phyloP scores from a whole-genome alignment of 1,140 invertebrate genomes.

The Bombus waltoni region DNA sequence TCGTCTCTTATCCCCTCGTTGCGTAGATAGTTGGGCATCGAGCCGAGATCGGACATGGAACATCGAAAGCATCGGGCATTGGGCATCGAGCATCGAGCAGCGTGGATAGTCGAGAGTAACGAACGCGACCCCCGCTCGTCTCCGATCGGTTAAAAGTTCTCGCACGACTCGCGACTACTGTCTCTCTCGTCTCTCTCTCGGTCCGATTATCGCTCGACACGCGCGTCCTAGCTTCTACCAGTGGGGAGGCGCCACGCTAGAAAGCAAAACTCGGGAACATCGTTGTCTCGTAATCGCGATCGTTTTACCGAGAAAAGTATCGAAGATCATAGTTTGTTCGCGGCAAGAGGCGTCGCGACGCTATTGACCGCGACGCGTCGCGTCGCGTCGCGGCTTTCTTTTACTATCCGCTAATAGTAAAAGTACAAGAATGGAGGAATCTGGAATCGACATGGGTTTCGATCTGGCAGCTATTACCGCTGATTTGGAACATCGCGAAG shows the following conservation, averaged over 20 bases:
- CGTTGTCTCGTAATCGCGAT: slow-evolving; percentile 12
- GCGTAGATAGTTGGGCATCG: not conserved
- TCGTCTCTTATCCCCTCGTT: not conserved
- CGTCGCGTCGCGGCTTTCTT: not conserved
- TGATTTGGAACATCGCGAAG: slow-evolving; percentile 81
- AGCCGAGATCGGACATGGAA: not conserved
- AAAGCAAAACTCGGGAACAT: slow-evolving; percentile 37
- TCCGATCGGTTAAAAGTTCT: slow-evolving; percentile 21
- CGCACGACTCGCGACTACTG: slow-evolving; percentile 4
- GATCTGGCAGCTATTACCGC: slow-evolving; percentile 86
- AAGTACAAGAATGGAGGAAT: slow-evolving; percentile 82
- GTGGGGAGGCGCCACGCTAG: slow-evolving; percentile 51
- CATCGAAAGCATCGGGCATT: not conserved
- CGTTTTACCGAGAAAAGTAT: not conserved
- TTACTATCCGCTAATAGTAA: not conserved
- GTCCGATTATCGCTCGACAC: slow-evolving; percentile 42
- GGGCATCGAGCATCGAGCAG: not conserved
- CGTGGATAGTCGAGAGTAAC: slow-evolving; percentile 10
- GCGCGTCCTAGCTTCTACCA: slow-evolving; percentile 30
- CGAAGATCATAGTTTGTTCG: not conserved
- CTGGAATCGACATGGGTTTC: slow-evolving; percentile 88
- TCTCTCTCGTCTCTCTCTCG: slow-evolving; percentile 11
- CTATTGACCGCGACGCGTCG: slow-evolving; percentile 19
- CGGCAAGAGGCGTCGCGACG: slow-evolving; percentile 28
- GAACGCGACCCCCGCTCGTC: slow-evolving; percentile 4